Evolutionary conservation across 2,797 vertebrate genomes (phyloP), one percentile per base, ranked within the genome.

Genomic region (Catamblyrhynchus diadema): DNA sequence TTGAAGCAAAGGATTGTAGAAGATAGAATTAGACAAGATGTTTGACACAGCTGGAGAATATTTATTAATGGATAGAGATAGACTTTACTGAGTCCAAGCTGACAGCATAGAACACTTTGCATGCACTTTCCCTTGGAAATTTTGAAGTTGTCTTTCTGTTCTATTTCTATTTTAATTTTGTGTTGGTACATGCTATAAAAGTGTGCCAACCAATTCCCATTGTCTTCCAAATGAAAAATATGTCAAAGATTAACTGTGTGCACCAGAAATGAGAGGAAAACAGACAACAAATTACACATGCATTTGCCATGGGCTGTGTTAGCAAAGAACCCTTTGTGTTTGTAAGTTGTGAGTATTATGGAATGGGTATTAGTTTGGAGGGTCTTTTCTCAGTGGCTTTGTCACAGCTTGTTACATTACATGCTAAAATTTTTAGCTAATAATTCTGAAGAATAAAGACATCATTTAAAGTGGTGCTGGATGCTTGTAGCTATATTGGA

Each of bases 211-310:
- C 22, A 37, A 42, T 66, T 91, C 23, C 64, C 32, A 7, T 80
- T 88, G 77, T 90, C 32, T 85, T 86, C 67, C 72, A 66, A 62
- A 50, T 37, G 37, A 83, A 81, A 86, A 86, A 27, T 37, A 19
- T 17, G 25, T 77, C 15, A 48, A n/a, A 44, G 42, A 50, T 83
- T 62, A 92, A 62, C 20, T 48, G 24, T 80, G 37, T 27, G 7
- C 35, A 66, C 67, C 22, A 81, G 56, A 93, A 94, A 74, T 62
- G 45, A 78, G 59, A 67, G 53, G 48, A 83, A 78, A 77, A 20
- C 14, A 35, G 70, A 57, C 32, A 75, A 42, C 54, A 87, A 54
- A 65, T 89, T 69, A 27, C 21, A 10, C 2, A 7, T 74, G 53
- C 8, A 2, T 79, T 95, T 91, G 70, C 62, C 47, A 11, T 61